Conservation (phyloP, 2,888 invertebrate species). For the Lasioglossum zephyrum region DNA sequence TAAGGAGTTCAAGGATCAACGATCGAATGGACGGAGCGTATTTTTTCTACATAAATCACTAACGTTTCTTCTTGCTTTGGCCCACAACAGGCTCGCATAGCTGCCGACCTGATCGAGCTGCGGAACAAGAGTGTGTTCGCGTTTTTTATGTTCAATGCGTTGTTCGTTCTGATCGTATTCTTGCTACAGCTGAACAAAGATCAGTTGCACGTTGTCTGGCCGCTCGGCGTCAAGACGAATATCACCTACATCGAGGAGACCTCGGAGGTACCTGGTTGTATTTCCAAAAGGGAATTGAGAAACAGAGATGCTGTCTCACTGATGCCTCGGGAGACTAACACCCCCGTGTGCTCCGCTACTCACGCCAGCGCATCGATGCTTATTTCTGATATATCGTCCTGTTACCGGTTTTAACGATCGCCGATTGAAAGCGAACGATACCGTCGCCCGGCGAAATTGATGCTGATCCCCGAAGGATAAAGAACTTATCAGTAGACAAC, state of each 20-base stretch:
- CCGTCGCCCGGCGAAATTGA: not conserved
- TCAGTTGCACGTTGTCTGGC: conserved; percentile 98
- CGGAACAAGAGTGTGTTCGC: conserved; percentile 98
- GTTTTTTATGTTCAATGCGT: conserved; percentile 99
- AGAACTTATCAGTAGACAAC: not conserved
- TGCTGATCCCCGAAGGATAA: not conserved
- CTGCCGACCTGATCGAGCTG: conserved; percentile 95
- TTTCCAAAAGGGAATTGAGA: conserved; percentile 39
- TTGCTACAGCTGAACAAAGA: conserved; percentile 99
- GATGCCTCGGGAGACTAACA: conserved; percentile 63
- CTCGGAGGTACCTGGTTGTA: conserved; percentile 90
- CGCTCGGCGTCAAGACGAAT: conserved; percentile 97
- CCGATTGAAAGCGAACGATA: not conserved
- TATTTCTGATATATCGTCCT: not conserved
- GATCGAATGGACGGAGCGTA: conserved; percentile 72
- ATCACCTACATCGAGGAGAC: conserved; percentile 97
- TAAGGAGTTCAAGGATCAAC: conserved; percentile 45
- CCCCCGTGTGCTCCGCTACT: conserved; percentile 50
- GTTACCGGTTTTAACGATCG: not conserved
- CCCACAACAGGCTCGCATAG: conserved; percentile 91
- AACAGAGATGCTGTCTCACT: conserved; percentile 56
- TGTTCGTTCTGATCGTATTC: conserved; percentile 99
- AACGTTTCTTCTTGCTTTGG: conserved; percentile 79
- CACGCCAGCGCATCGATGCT: not conserved
- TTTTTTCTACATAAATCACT: conserved; percentile 73